Evolutionary conservation across 2,797 vertebrate genomes (phyloP), one percentile per base, ranked within the genome.

Genomic region (Sebastes vulpes): DNA sequence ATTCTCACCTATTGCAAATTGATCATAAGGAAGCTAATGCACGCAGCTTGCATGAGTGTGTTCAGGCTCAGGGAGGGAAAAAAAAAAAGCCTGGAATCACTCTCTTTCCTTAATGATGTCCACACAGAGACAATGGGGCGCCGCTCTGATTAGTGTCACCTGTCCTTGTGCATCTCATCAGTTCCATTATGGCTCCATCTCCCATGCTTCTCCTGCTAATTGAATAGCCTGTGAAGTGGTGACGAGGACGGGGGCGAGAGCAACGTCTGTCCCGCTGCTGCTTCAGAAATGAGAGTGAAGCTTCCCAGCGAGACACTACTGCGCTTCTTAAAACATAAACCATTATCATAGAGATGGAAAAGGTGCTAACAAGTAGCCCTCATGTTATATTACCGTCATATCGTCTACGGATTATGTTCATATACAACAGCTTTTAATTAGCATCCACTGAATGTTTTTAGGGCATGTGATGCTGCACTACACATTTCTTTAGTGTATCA

Each of bases 111-210:
- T 94, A 91, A 93, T 92, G 92, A 94, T 85, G 93, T 89, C 92
- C 92, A 88, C 89, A 86, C 86, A 89, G 89, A 95, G 92, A 94
- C 92, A 94, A 93, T 86, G 90, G 94, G 90, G 90, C 73, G 91
- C 92, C 89, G 74, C 86, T 90, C 88, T 94, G 93, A 95, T 95
- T 95, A 94, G 94, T 89, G 92, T 96, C 94, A 95, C 93, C 94
- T 93, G 93, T 95, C 94, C 93, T 93, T 90, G 93, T 93, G 90
- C 94, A 94, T 95, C 92, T 95, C 93, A 93, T 96, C 93, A 94
- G 91, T 82, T 89, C 92, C 93, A 95, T 96, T 94, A 95, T 92
- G 92, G 83, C 90, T 83, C 82, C 87, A 67, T 88, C 90, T 92
- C 90, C 83, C 90, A 82, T 90, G 92, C 79, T 91, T 90, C 91